Conservation (phyloP, 1,140 invertebrate species). For the Orchestia grillus region DNA sequence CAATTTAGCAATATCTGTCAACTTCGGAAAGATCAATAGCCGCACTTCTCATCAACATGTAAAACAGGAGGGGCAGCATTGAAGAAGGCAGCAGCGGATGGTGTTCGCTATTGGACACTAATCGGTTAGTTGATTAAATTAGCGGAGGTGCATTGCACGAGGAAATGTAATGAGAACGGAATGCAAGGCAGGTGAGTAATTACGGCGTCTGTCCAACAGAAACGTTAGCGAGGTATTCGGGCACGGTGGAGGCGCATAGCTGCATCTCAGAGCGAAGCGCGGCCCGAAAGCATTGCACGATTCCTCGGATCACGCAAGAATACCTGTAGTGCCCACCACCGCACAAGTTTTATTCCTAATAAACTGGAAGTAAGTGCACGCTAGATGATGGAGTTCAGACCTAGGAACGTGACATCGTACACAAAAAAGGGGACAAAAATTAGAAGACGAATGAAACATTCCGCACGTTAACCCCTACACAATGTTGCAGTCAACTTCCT, state of each 20-base stretch:
- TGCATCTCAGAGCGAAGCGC: not conserved
- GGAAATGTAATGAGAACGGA: not conserved
- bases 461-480: too few species aligned
- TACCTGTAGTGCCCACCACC: too few species aligned
- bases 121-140: conserved; percentile 36
- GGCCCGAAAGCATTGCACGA: too few species aligned
- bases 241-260: not conserved
- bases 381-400: too few species aligned
- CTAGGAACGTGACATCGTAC: too few species aligned
- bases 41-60: not conserved
- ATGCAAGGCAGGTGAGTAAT: conserved; percentile 16
- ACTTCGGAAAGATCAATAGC: not conserved
- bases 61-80: not conserved
- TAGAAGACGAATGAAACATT: too few species aligned
- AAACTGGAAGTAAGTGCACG: too few species aligned
- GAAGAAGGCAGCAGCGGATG: not conserved
- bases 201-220: not conserved
- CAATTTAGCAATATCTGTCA: not conserved
- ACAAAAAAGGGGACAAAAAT: too few species aligned
- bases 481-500: too few species aligned
- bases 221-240: not conserved
- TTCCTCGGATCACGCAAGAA: too few species aligned
- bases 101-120: not conserved
- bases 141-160: not conserved
- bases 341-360: too few species aligned